A percentile compares a stretch with the other conserved stretches of the same genome.
These are phyloP conservation scores for Latrodectus geometricus DNA, from an alignment of 1,140 invertebrate species.

Conservation along the genomic window DNA sequence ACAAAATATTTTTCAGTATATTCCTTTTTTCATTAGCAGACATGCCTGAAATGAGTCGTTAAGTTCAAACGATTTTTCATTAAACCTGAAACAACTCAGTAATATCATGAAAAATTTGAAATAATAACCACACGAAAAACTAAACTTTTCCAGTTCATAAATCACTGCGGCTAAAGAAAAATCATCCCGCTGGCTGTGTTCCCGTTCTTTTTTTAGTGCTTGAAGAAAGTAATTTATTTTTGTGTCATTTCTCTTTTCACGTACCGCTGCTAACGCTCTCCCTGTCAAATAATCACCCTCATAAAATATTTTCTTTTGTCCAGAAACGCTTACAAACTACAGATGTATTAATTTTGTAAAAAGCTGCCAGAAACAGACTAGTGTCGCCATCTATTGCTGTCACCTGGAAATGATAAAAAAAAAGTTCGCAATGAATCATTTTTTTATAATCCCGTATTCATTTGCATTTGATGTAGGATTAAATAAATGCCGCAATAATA, in stretches of 20 bases:
- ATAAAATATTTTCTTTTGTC: constrained; percentile 50
- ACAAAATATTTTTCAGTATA: background rate
- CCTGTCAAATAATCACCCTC: constrained; percentile 42
- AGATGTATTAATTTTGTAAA: constrained; percentile 21
- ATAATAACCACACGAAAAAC: constrained; percentile 41
- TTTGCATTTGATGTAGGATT: too few relatives aligned
- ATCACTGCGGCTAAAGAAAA: constrained; percentile 46
- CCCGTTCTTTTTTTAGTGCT: constrained; percentile 40
- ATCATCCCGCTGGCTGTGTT: constrained; percentile 34
- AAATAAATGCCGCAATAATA: too few relatives aligned
- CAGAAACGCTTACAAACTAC: constrained; percentile 29
- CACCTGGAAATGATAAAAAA: background rate
- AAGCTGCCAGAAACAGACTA: background rate
- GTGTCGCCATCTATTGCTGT: constrained; percentile 38
- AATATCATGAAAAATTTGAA: constrained; percentile 8
- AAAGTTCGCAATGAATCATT: background rate
- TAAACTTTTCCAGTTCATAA: constrained; percentile 44
- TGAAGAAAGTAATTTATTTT: constrained; percentile 50
- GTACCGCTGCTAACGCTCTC: constrained; percentile 37
- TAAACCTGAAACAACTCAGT: background rate
- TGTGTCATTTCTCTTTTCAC: constrained; percentile 36
- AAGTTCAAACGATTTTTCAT: constrained; percentile 35
- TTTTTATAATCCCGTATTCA: background rate
- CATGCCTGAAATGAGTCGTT: constrained; percentile 9
- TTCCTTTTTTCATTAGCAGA: background rate